These are phyloP conservation scores for Nesidiocoris tenuis DNA, from an alignment of 2,888 invertebrate species.

Conservation along the genomic window DNA sequence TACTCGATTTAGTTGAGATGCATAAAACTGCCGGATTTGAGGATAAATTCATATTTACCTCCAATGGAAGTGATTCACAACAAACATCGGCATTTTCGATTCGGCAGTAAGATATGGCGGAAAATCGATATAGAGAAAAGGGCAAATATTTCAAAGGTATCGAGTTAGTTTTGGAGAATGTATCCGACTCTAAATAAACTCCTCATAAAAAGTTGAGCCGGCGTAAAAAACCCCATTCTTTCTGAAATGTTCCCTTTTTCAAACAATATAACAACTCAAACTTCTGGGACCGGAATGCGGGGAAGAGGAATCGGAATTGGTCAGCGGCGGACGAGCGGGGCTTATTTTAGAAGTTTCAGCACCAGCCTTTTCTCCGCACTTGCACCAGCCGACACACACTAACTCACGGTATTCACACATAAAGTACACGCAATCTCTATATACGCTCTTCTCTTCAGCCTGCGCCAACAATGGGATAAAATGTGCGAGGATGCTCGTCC, in stretches of 20 bases:
- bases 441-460: background rate
- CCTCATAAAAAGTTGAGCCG: constrained; percentile 23
- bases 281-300: constrained; percentile 16
- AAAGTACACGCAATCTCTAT: background rate
- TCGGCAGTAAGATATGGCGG: too few species aligned
- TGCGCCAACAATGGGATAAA: constrained; percentile 26
- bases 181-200: constrained; percentile 3
- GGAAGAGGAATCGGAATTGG: background rate
- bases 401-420: background rate
- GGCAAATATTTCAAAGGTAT: background rate
- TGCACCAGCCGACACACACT: background rate
- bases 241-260: background rate
- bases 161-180: background rate
- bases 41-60: too few species aligned
- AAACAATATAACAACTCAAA: constrained; percentile 35
- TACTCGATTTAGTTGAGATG: too few species aligned
- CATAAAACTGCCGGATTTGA: too few species aligned
- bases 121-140: too few species aligned
- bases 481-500: constrained; percentile 34
- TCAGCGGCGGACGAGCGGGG: constrained; percentile 2
- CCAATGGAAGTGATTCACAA: too few species aligned
- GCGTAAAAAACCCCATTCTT: background rate
- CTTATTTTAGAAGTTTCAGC: constrained; percentile 33
- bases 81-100: too few species aligned
- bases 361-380: constrained; percentile 1